Evolutionary conservation across 2,888 invertebrate genomes (phyloP).

Genomic region (Cosmopolites sordidus): DNA sequence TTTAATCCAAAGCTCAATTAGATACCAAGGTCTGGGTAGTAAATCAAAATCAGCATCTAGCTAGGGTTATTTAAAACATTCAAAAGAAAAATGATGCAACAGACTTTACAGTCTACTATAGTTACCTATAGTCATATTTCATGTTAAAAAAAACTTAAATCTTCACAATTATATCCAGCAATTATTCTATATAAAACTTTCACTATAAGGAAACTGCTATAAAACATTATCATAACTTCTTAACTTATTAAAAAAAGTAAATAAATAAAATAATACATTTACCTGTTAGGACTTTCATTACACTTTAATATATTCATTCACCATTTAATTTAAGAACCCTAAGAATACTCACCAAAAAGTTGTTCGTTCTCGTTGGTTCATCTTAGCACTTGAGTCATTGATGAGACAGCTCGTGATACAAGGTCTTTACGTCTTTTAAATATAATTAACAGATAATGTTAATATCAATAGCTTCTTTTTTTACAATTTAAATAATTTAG

Average conservation of each 20-base stretch:
- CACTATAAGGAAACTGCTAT: no score
- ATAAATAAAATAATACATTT: constrained; percentile 12
- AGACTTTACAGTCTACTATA: no score
- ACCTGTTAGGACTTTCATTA: constrained; percentile 15
- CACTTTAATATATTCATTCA: constrained; percentile 27
- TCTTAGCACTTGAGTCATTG: constrained; percentile 23
- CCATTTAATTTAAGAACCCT: constrained; percentile 25
- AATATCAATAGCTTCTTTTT: constrained; percentile 43
- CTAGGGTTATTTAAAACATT: no score
- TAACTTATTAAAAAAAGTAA: constrained; percentile 4
- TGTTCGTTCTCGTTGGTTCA: constrained; percentile 25
- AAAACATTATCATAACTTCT: no score
- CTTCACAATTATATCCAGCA: no score
- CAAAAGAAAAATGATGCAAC: no score
- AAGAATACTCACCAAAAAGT: constrained; percentile 38
- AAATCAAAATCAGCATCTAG: no score
- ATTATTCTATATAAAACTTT: no score
- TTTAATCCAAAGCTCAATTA: no score
- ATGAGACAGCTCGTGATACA: constrained; percentile 37
- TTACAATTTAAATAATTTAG: neutral
- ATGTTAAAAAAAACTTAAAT: no score
- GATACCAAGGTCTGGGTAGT: no score
- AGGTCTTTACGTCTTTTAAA: constrained; percentile 44
- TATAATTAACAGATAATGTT: constrained; percentile 52
- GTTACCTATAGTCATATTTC: no score